A percentile compares a stretch with the other conserved stretches of the same genome.
phyloP scores from a whole-genome alignment of 64 coral and sea anemone species.

The Actinia equina region DNA sequence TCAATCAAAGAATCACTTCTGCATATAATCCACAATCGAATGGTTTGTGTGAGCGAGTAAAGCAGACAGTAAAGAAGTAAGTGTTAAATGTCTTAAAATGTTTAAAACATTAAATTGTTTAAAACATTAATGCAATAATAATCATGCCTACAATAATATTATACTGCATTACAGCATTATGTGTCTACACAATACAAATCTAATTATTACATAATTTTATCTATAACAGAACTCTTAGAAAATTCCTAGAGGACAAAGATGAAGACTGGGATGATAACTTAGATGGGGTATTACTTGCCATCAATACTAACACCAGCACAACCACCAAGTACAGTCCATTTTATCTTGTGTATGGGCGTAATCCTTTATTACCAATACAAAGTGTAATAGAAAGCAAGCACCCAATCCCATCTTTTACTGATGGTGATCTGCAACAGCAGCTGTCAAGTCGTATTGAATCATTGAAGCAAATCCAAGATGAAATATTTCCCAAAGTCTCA shows the following conservation, averaged over 20 bases:
- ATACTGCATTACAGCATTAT: no score
- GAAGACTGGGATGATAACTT: conserved; percentile 69
- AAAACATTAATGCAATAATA: no score
- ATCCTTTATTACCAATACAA: conserved; percentile 34
- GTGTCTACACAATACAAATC: neutral
- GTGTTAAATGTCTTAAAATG: neutral
- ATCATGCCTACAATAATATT: neutral
- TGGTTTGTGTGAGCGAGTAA: conserved; percentile 53
- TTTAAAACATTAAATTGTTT: conserved; percentile 7
- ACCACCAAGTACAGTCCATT: conserved; percentile 54
- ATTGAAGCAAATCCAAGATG: conserved; percentile 10
- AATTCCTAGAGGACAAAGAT: conserved; percentile 40
- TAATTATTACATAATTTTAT: neutral
- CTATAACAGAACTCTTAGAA: conserved; percentile 53
- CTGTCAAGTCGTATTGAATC: neutral
- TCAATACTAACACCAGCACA: conserved; percentile 58
- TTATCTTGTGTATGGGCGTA: conserved; percentile 41
- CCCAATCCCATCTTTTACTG: neutral
- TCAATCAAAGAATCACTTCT: conserved; percentile 42
- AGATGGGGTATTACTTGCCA: conserved; percentile 38
- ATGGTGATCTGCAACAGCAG: neutral
- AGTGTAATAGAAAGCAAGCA: conserved; percentile 14
- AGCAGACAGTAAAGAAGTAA: conserved; percentile 41
- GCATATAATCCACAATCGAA: conserved; percentile 49
- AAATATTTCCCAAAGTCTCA: conserved; percentile 31